Conservation (phyloP, 2,797 vertebrate genomes). For the Gouania willdenowi region DNA sequence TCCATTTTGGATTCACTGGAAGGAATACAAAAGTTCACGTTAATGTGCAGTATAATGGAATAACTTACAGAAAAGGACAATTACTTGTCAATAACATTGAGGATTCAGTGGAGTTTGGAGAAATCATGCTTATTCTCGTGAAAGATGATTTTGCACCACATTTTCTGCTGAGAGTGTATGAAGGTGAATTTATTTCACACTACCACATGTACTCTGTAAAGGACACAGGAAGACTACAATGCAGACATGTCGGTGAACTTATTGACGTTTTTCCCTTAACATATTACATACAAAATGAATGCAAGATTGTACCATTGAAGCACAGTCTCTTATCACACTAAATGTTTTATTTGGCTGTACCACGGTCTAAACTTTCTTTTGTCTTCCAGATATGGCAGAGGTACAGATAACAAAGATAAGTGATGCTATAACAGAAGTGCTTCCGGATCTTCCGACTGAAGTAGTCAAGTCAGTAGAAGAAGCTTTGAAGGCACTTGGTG, state of each 20-base stretch:
- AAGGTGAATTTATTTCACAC: slow-evolving; percentile 15
- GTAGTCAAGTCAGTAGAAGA: slow-evolving; percentile 4
- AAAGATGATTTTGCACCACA: slow-evolving; percentile 27
- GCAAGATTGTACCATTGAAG: slow-evolving; percentile 10
- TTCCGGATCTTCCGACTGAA: neutral
- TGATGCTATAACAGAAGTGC: neutral
- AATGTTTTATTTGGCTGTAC: neutral
- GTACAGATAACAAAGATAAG: too few relatives aligned
- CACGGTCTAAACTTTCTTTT: too few relatives aligned
- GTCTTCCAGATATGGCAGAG: too few relatives aligned
- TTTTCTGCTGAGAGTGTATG: slow-evolving; percentile 32
- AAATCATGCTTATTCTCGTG: slow-evolving; percentile 28
- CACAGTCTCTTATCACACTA: slow-evolving; percentile 5
- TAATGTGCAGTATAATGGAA: slow-evolving; percentile 19
- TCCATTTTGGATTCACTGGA: slow-evolving; percentile 25
- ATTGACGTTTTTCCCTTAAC: slow-evolving; percentile 11
- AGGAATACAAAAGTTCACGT: slow-evolving; percentile 10
- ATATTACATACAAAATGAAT: neutral
- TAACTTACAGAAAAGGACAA: slow-evolving; percentile 22
- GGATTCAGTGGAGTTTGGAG: slow-evolving; percentile 31
- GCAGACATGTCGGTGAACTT: slow-evolving; percentile 3
- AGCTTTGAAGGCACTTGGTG: slow-evolving; percentile 3
- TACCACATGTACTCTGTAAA: slow-evolving; percentile 23
- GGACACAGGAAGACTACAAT: slow-evolving; percentile 13
- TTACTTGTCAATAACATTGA: slow-evolving; percentile 25